Conservation (phyloP, 2,797 vertebrate species). For the Steatocranus sp. region DNA sequence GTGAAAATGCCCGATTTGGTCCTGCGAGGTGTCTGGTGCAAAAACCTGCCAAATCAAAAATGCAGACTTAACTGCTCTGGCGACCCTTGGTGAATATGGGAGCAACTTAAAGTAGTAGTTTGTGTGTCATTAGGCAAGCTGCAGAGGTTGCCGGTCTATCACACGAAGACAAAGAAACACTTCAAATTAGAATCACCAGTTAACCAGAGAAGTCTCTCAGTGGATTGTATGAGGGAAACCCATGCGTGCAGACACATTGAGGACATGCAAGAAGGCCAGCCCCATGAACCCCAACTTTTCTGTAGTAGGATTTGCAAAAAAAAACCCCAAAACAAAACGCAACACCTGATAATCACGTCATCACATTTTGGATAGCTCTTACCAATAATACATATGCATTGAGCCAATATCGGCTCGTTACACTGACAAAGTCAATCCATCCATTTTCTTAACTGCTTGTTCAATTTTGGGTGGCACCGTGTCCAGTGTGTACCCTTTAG, state of each 20-base stretch:
- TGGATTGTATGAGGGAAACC: neutral
- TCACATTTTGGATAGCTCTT: neutral
- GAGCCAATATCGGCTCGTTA: neutral
- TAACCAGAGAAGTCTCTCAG: neutral
- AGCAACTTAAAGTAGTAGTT: neutral
- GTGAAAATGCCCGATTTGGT: neutral
- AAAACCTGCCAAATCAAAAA: neutral
- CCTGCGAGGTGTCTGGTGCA: neutral
- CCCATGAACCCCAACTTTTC: neutral
- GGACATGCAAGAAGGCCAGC: neutral
- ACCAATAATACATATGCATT: neutral
- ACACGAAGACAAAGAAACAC: neutral
- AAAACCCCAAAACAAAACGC: neutral
- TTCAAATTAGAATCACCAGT: neutral
- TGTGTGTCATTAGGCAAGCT: neutral
- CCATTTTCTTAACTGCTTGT: neutral
- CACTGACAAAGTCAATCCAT: neutral
- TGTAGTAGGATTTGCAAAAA: neutral
- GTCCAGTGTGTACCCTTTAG: neutral
- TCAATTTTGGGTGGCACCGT: neutral
- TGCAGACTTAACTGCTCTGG: neutral
- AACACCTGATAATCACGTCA: neutral
- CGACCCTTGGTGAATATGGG: neutral
- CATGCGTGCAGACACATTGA: rapidly evolving
- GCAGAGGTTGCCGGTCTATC: neutral